Evolutionary conservation across 2,797 vertebrate genomes (phyloP), one percentile per base, ranked within the genome.

Genomic region (Micromesistius poutassou): DNA sequence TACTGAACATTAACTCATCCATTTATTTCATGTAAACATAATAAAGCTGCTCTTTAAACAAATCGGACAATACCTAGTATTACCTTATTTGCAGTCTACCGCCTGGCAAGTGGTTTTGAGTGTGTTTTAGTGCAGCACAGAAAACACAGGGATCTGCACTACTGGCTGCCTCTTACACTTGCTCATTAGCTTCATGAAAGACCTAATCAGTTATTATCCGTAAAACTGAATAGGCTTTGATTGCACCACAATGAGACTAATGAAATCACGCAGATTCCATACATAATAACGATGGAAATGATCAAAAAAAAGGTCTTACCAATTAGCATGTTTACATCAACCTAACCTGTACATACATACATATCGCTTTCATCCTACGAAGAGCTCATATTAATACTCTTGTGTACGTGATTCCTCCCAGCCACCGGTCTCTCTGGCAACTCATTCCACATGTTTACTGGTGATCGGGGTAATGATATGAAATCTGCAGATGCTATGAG

Each of bases 401-500:
- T 77, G 84, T 46, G 77, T 79, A 71, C 87, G 87, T 80, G 86
- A 87, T 90, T 89, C 81, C 81, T 89, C 89, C 81, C 81, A 76
- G 82, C 85, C 82, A 71, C 82, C 85, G 87, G 85, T 89, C 87
- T 89, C 92, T 92, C 90, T 87, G 84, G 85, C 77, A 80, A 73
- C 86, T 87, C 87, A 89, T 91, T 91, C 88, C 82, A 68, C 87
- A 91, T 92, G 90, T 91, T 92, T 91, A 84, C 85, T 84, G 84
- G 91, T 87, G 90, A 92, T 85, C 89, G 79, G 85, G 87, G 89
- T 94, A 95, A 94, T 94, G 93, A 93, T 84, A 82, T 87, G 83
- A 91, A 92, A 91, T 94, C 92, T 92, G 84, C 83, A 81, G 92
- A 87, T 88, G 89, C 91, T 86, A 93, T 82, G 91, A 88, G 91